These are phyloP conservation scores for Leptonema lineaticorne DNA, from an alignment of 1,140 invertebrate species.

Conservation along the genomic window DNA sequence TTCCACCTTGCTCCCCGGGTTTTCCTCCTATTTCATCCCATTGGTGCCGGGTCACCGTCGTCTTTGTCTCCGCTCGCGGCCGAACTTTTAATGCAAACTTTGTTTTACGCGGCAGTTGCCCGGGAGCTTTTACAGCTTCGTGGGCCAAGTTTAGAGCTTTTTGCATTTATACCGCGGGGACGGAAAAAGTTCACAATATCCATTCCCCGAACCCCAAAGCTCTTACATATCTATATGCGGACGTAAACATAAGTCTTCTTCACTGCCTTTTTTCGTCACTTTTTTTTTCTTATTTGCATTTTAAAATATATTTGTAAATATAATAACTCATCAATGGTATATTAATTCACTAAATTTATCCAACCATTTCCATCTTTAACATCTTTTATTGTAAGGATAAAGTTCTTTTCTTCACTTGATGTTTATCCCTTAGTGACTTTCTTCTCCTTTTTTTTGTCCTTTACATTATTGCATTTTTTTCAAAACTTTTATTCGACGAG, in stretches of 20 bases:
- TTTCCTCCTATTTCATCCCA: too few relatives aligned
- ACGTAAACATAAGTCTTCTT: background rate
- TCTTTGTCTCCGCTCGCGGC: slow-evolving; percentile 36
- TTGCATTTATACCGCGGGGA: slow-evolving; percentile 27
- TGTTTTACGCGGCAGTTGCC: slow-evolving; percentile 36
- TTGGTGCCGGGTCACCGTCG: slow-evolving; percentile 22
- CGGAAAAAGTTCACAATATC: slow-evolving; percentile 27
- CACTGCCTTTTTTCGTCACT: too few relatives aligned
- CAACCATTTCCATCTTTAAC: too few relatives aligned
- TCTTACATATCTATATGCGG: background rate
- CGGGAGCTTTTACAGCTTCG: slow-evolving; percentile 28
- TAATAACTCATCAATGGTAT: too few relatives aligned
- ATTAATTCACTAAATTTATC: too few relatives aligned
- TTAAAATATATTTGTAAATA: too few relatives aligned
- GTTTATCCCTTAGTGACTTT: too few relatives aligned
- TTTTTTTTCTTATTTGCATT: too few relatives aligned
- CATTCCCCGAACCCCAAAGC: slow-evolving; percentile 2
- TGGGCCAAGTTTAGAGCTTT: slow-evolving; percentile 28
- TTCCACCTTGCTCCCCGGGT: slow-evolving; percentile 40
- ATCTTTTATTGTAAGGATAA: too few relatives aligned
- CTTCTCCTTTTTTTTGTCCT: background rate
- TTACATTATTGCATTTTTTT: too few relatives aligned
- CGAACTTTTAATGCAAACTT: slow-evolving; percentile 42
- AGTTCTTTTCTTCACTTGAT: too few relatives aligned
- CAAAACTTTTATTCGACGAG: too few relatives aligned